These are phyloP conservation scores for Origma solitaria DNA, from an alignment of 2,113 vertebrate genomes.

Conservation along the genomic window DNA sequence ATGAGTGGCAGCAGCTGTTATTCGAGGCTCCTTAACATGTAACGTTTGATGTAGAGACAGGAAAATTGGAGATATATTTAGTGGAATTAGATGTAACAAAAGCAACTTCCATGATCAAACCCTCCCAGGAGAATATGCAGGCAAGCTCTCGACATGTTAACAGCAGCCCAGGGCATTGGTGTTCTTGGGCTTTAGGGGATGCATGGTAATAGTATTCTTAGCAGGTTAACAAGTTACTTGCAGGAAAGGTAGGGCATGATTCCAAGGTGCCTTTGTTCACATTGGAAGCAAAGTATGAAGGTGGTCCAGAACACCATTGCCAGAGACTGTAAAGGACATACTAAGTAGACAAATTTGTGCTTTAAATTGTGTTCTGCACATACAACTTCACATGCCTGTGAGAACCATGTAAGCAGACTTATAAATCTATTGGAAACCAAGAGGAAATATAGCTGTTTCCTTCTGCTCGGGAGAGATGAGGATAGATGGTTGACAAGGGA, in stretches of 20 bases:
- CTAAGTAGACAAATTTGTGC: neutral
- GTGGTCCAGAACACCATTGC: neutral
- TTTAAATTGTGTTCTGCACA: neutral
- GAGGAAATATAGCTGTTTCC: neutral
- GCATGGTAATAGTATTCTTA: neutral
- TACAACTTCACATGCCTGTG: accelerated
- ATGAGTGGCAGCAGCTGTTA: slow-evolving; percentile 57
- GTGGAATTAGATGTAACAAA: neutral
- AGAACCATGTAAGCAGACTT: neutral
- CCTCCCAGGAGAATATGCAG: neutral
- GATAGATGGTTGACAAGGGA: neutral
- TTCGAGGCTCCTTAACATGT: slow-evolving; percentile 25
- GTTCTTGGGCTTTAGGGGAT: neutral
- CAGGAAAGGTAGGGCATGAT: neutral
- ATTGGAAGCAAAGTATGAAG: neutral
- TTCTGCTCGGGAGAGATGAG: neutral
- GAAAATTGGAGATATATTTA: neutral
- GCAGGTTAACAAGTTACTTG: neutral
- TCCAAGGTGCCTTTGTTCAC: neutral
- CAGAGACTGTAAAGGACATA: neutral
- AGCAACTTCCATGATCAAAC: neutral
- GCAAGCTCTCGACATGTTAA: neutral
- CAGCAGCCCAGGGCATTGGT: neutral
- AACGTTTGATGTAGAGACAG: neutral
- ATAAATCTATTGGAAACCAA: neutral